Percentiles rank a stretch among this genome's conserved stretches.
These are phyloP conservation scores for Ploceus nigricollis DNA, from an alignment of 2,113 vertebrate genomes.

Conservation along the genomic window DNA sequence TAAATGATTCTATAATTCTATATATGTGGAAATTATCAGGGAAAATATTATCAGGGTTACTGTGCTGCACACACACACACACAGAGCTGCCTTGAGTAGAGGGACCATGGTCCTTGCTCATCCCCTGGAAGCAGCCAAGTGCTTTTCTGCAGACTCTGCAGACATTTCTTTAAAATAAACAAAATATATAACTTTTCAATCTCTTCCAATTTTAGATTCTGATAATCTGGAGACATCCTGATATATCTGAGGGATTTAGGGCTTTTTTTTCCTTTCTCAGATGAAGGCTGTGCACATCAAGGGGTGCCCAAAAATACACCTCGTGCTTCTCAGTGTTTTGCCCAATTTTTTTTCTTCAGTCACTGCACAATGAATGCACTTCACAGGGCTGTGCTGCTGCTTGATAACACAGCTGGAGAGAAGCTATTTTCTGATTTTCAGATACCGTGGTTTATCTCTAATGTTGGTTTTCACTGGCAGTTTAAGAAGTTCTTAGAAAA, in stretches of 20 bases:
- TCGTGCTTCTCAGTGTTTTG: neutral
- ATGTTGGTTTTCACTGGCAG: conserved; percentile 21
- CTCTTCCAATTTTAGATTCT: neutral
- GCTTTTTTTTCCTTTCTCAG: neutral
- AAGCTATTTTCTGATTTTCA: conserved; percentile 56
- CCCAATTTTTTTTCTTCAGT: neutral
- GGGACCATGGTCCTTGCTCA: neutral
- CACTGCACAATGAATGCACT: neutral
- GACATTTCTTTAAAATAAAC: neutral
- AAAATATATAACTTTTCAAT: neutral
- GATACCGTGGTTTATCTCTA: conserved; percentile 21
- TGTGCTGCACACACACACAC: neutral
- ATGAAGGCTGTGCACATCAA: neutral
- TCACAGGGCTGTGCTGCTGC: neutral
- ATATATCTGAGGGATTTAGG: neutral
- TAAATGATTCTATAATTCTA: neutral
- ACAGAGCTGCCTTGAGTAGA: rapidly evolving
- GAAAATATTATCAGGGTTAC: neutral
- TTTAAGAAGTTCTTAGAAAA: conserved; percentile 59
- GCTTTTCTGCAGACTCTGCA: neutral
- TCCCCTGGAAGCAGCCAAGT: neutral
- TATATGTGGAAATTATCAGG: neutral
- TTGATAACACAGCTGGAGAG: conserved; percentile 27
- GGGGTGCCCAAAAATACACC: neutral
- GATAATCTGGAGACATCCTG: neutral